Percentiles rank a stretch among this genome's conserved stretches.
phyloP scores from a whole-genome alignment of 2,113 vertebrate species.

The Capreolus pygargus region DNA sequence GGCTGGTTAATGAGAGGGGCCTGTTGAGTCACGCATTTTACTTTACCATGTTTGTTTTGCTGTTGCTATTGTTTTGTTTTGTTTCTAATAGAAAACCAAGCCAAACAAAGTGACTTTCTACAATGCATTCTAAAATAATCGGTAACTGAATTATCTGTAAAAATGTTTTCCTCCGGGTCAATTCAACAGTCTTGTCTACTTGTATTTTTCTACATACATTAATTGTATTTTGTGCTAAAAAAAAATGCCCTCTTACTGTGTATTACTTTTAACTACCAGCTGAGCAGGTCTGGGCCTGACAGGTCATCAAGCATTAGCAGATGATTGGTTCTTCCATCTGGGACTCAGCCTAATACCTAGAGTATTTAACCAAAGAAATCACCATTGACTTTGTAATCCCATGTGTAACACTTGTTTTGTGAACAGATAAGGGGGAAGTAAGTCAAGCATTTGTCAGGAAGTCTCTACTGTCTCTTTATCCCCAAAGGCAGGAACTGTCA shows the following conservation, averaged over 20 bases:
- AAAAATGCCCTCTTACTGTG: background rate
- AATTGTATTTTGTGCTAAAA: constrained; percentile 55
- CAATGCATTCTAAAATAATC: background rate
- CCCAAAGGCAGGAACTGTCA: constrained; percentile 89
- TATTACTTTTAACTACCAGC: constrained; percentile 71
- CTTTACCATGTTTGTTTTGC: background rate
- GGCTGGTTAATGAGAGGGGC: background rate
- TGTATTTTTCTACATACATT: constrained; percentile 17
- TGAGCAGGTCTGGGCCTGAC: constrained; percentile 82
- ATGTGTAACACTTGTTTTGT: constrained; percentile 81
- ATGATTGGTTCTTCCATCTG: constrained; percentile 83
- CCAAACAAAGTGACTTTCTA: background rate
- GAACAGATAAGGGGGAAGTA: constrained; percentile 80
- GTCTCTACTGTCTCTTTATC: constrained; percentile 82
- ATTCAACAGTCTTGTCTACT: background rate
- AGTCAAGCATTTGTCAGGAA: constrained; percentile 90
- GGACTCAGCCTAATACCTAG: constrained; percentile 82
- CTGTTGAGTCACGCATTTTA: background rate
- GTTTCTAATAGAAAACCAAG: background rate
- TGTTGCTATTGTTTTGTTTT: background rate
- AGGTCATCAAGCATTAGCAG: constrained; percentile 84
- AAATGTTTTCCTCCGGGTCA: background rate
- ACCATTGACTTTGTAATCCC: constrained; percentile 88
- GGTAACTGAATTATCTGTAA: background rate
- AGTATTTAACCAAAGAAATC: constrained; percentile 89